Evolutionary conservation across 2,888 invertebrate species (phyloP).

Genomic region (Plagodis pulveraria): DNA sequence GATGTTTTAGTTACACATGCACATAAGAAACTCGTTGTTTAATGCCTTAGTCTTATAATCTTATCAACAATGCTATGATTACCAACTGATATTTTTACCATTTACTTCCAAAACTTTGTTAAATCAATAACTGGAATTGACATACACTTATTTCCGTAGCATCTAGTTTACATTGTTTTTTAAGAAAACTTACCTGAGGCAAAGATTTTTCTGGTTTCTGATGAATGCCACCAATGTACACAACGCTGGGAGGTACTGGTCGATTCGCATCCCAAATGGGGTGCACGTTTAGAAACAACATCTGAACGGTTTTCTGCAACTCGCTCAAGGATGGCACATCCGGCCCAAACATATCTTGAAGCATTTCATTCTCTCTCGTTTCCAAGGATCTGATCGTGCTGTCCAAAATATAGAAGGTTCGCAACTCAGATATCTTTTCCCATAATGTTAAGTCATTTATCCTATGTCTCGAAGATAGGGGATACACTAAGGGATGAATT

Average conservation of each 20-base stretch:
- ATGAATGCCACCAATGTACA: slow-evolving; percentile 62
- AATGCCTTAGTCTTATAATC: too few relatives aligned
- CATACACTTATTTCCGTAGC: too few relatives aligned
- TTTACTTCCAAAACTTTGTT: too few relatives aligned
- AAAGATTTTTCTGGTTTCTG: slow-evolving; percentile 40
- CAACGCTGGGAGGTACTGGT: slow-evolving; percentile 56
- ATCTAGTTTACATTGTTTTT: too few relatives aligned
- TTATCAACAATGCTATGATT: too few relatives aligned
- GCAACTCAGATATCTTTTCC: background rate
- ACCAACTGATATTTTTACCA: too few relatives aligned
- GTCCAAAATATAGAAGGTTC: slow-evolving; percentile 4
- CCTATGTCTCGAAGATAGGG: background rate
- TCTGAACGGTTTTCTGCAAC: slow-evolving; percentile 35
- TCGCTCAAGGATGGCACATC: slow-evolving; percentile 14
- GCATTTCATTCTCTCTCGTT: slow-evolving; percentile 30
- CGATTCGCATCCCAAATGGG: slow-evolving; percentile 49
- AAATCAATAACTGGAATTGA: too few relatives aligned
- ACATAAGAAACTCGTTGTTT: too few relatives aligned
- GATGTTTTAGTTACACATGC: too few relatives aligned
- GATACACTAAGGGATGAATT: background rate
- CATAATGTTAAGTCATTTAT: background rate
- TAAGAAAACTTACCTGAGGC: slow-evolving; percentile 20
- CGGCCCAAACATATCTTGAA: slow-evolving; percentile 22
- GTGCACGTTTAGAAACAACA: slow-evolving; percentile 59
- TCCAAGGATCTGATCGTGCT: background rate